Evolutionary conservation across 2,113 vertebrate genomes (phyloP).

Genomic region (Pelecanoides urinatrix): DNA sequence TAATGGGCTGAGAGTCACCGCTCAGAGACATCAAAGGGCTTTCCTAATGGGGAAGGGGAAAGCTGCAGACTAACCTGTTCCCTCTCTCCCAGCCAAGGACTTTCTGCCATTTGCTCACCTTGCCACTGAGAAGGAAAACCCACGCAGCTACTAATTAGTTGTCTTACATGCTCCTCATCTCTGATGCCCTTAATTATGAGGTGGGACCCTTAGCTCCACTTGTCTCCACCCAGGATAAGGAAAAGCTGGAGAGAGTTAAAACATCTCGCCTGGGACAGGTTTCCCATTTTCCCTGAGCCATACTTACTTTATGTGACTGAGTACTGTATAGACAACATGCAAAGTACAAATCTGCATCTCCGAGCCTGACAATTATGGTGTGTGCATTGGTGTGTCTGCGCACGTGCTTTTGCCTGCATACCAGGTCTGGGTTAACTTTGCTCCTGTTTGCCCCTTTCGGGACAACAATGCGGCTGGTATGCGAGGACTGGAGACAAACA

Average conservation of each 20-base stretch:
- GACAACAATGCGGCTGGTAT: fast-evolving
- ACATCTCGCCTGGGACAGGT: neutral
- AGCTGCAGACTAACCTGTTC: neutral
- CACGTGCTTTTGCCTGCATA: neutral
- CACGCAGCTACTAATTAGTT: neutral
- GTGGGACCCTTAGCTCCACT: neutral
- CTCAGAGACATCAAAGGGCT: neutral
- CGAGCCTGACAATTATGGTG: fast-evolving
- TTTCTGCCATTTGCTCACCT: neutral
- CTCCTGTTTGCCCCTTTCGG: neutral
- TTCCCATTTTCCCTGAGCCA: neutral
- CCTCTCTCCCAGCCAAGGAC: neutral
- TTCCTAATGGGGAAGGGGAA: neutral
- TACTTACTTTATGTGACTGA: neutral
- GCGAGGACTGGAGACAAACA: neutral
- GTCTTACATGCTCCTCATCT: neutral
- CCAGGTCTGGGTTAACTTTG: neutral
- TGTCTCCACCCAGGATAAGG: neutral
- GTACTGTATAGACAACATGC: neutral
- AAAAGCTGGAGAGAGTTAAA: neutral
- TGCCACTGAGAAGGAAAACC: neutral
- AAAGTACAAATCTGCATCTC: neutral
- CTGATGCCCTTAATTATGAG: neutral
- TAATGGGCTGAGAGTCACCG: neutral
- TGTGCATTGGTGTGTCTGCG: neutral